Base-by-base conservation (phyloP, 2,888 invertebrate genomes). In the Quadriops clusia region DNA sequence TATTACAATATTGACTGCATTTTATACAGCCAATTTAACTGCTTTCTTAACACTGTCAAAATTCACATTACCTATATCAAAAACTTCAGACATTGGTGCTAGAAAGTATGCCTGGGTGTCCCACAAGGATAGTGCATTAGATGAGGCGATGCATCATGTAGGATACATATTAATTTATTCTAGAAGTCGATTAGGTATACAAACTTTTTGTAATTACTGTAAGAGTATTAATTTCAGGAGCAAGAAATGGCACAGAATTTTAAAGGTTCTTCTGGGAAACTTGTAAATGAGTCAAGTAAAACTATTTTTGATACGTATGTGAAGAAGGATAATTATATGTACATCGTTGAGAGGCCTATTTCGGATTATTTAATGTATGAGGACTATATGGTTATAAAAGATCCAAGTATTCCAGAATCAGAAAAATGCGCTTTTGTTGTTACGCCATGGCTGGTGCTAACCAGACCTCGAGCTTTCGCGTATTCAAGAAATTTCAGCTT, bases 1-100 rank as follows among this genome's bases (percentile, higher is more conserved):
- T 54, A 84, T 87, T 43, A 82, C 84, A 18, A 73, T 89, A 28
- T 62, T 89, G 25, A 86, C 87, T 1, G 82, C 87, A 7, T 89
- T 87, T 59, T 90, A 90, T 59, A 90, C 89, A 3, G 89, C 89
- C 5, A 89, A 89, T 59, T 64, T 90, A 50, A 89, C 89, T 1
- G 89, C 89, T 8, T 89, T 87, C 52, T 66, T 90, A 28, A 89
- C 89, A 0, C 62, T 86, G 10, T 86, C 86, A 4, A 77, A 79
- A 54, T 86, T 87, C 45, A 85, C 85, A 0, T 63, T 89, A 43
- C 82, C 84, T 10, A 81, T 80, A 25, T 77, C 76, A 43, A 69
- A 67, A 18, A 67, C 81, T 0, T 56, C 69, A 23, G 84, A 86
- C 51, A 68, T 87, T 8, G 63, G 67, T 2, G 45, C 50, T 2